Conservation (phyloP, 2,113 vertebrate genomes). For the Perccottus glenii region DNA sequence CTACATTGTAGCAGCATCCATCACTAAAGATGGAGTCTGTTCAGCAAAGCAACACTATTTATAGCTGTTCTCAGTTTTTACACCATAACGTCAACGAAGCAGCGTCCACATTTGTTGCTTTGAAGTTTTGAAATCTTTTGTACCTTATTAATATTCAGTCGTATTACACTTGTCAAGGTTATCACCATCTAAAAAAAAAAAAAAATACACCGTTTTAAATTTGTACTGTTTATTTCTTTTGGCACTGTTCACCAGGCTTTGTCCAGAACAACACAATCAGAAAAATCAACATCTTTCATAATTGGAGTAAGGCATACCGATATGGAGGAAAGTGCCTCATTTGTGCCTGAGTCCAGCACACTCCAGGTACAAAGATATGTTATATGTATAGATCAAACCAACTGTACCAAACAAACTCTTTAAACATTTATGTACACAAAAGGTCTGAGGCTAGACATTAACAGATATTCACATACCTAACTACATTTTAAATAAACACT, state of each 20-base stretch:
- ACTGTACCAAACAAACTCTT: neutral
- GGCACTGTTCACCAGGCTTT: conserved; percentile 12
- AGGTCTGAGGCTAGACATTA: neutral
- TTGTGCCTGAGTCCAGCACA: too few species aligned
- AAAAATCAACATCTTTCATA: conserved; percentile 11
- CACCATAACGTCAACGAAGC: conserved; percentile 5
- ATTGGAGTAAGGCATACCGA: conserved; percentile 28
- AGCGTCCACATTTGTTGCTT: neutral
- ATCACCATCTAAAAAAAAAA: conserved; percentile 25
- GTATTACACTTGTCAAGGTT: neutral
- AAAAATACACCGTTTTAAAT: conserved; percentile 10
- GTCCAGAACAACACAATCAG: conserved; percentile 15
- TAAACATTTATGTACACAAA: conserved; percentile 6
- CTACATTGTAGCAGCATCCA: conserved; percentile 28
- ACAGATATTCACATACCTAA: too few species aligned
- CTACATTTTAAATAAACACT: neutral
- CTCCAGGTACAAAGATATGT: conserved; percentile 62
- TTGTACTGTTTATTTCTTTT: conserved; percentile 51
- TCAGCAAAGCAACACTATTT: conserved; percentile 53
- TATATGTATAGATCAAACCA: conserved; percentile 8
- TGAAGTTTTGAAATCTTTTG: neutral
- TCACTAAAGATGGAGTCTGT: conserved; percentile 42
- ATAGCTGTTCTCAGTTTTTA: conserved; percentile 62
- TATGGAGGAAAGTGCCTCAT: conserved; percentile 45
- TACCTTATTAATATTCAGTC: neutral